Conservation (phyloP, 1,140 invertebrate genomes). For the Rhizoglyphus robini region DNA sequence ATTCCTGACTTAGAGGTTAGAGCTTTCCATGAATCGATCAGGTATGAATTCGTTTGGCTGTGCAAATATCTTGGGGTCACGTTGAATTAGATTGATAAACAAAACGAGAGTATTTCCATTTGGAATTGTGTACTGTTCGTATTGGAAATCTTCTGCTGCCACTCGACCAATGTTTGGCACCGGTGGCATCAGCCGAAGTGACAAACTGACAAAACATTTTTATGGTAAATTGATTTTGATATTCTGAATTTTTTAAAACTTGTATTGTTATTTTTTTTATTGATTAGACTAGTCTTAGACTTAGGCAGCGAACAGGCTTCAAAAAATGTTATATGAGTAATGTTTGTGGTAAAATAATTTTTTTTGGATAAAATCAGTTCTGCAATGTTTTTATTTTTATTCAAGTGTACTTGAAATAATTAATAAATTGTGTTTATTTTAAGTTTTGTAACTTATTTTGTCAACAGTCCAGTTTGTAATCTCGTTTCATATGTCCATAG, state of each 20-base stretch:
- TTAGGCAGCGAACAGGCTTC: no score
- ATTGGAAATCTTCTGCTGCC: constrained; percentile 35
- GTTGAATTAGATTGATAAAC: constrained; percentile 29
- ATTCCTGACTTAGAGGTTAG: constrained; percentile 24
- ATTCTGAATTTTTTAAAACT: no score
- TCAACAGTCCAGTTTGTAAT: no score
- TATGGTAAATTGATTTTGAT: background rate
- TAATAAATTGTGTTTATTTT: no score
- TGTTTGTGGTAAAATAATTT: no score
- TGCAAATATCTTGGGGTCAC: constrained; percentile 34
- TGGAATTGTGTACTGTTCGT: constrained; percentile 40
- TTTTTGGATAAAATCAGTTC: constrained; percentile 67
- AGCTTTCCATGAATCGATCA: constrained; percentile 34
- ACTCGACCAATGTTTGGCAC: constrained; percentile 41
- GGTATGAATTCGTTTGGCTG: constrained; percentile 44
- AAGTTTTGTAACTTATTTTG: no score
- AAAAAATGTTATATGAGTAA: no score
- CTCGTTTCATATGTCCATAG: no score
- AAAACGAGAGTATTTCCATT: constrained; percentile 34
- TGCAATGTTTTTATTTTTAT: no score
- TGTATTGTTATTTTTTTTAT: no score
- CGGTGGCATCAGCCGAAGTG: constrained; percentile 36
- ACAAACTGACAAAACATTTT: constrained; percentile 42
- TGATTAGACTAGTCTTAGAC: no score
- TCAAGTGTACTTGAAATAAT: no score